Percentiles rank a stretch among this genome's conserved stretches.
These are phyloP conservation scores for Willowsia nigromaculata DNA, from an alignment of 2,888 invertebrate species.

Conservation along the genomic window DNA sequence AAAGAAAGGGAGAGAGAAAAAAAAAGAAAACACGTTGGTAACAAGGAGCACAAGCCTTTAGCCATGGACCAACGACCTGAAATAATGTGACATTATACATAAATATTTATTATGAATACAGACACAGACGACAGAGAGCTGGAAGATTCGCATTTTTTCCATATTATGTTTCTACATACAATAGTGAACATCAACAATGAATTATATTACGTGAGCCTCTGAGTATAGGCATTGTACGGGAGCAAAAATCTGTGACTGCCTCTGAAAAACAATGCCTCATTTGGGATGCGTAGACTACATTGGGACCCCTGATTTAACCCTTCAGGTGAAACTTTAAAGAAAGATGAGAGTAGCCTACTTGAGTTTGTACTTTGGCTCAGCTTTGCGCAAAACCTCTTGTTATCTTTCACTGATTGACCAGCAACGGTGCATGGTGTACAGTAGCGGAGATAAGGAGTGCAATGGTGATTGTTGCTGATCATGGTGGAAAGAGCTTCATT, in stretches of 20 bases:
- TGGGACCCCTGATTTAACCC: slow-evolving; percentile 44
- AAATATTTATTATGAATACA: slow-evolving; percentile 4
- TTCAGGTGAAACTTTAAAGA: slow-evolving; percentile 50
- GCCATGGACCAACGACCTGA: slow-evolving; percentile 65
- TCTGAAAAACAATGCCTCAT: not conserved
- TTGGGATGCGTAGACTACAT: not conserved
- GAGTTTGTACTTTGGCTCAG: not conserved
- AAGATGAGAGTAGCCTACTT: slow-evolving; percentile 7
- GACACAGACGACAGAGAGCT: not conserved
- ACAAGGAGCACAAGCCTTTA: slow-evolving; percentile 50
- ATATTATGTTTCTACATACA: not conserved
- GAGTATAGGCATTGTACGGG: not conserved
- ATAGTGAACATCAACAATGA: not conserved
- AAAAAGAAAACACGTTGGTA: slow-evolving; percentile 24
- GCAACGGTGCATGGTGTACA: not conserved
- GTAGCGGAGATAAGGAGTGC: not conserved
- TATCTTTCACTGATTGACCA: slow-evolving; percentile 34
- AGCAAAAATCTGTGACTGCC: not conserved
- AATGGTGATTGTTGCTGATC: too few species aligned
- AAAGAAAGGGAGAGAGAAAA: not conserved
- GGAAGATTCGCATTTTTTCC: not conserved
- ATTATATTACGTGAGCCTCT: not conserved
- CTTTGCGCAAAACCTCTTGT: slow-evolving; percentile 1
- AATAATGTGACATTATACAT: slow-evolving; percentile 53
- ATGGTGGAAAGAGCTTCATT: not conserved